Base-by-base conservation (phyloP, 1,140 invertebrate species). In the Drosophila equinoxialis region DNA sequence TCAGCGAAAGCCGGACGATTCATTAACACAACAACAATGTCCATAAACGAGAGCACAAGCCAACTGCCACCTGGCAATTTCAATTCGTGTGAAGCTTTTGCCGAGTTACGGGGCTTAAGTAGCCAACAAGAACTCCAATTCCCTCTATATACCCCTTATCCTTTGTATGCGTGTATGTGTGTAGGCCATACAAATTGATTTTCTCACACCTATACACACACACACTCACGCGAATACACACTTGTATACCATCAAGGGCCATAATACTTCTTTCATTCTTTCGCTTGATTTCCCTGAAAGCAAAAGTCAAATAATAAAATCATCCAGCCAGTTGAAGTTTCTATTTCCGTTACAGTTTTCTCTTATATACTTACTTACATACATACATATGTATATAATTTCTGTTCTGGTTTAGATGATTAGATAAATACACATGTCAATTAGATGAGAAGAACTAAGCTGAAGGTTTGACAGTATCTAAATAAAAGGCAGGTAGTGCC, bases 121-220 rank as follows among this genome's bases (percentile, higher is more conserved):
- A 77, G 74, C 74, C 74, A 70, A 54, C 14, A 26, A 67, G 42
- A 77, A 76, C 73, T 77, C 62, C 42, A 54, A 20, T 62, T 45
- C 39, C 39, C 10, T 17, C 17, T 35, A 54, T 33, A 42, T 54
- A 20, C 57, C 72, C 42, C 45, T 39, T 48, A 58, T 64, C 14
- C 23, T 33, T 55, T 67, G 10, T 39, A 10, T 11, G 37, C 11
- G 37, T 39, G 37, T 58, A 51, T 67, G 68, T 68, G 17, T 51
- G 45, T 69, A 54, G 68, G 66, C 70, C 68, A 73, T 65, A 81
- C 74, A 85, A 85, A 86, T 86, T 87, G 83, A 79, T 87, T 86
- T 86, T 83, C 83, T 69, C 76, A 81, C 72, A 76, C 82, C 79
- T 73, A 48, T n/a, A 20, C 7, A 23, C 45, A 51, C 45, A 51